Evolutionary conservation across 2,113 vertebrate species (phyloP), one percentile per base, ranked within the genome.

Genomic region (Laterallus jamaicensis): DNA sequence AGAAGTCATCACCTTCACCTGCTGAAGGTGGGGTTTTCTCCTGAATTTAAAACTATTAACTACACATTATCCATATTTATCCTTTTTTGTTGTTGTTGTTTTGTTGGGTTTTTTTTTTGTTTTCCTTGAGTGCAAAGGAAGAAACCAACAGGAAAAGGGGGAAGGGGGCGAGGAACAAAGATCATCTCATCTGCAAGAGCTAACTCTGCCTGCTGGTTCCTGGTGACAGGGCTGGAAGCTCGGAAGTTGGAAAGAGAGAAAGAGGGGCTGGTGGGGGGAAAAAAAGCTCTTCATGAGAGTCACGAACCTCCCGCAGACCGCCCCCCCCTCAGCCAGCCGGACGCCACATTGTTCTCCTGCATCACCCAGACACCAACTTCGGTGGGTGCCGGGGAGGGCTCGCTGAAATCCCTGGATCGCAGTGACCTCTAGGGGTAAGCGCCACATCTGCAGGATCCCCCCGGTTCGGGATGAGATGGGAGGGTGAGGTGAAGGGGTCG

Each of bases 371-470:
- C 60, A 7, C 29, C 13, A 5, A 5, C 47, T 7, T 0, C 1
- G 4, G 15, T 2, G 39, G 3, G 40, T 1, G 58, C 56, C 4
- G 15, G 14, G n/a, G 9, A 28, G 37, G 68, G 55, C 26, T 25
- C 11, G n/a, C 44, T 20, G 81, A 82, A 97, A 97, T 97, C 90
- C 94, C 96, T 88, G 96, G 86, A 24, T 93, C 82, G 92, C 85
- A 97, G 96, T 97, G 98, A 97, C 98, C 98, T 96, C 98, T 98
- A 97, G 96, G 91, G 98, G 97, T 79, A n/a, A 92, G 8, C 10
- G 11, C 4, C 37, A 60, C 56, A 67, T 9, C 74, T 86, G 97
- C 98, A 98, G 84, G 11, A 40, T 20, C 47, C 35, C 88, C 39
- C 10, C 1, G 2, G 1, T 35, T 10, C 29, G 15, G 22, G 19